Percentiles rank a stretch among this genome's conserved stretches.
phyloP scores from a whole-genome alignment of 2,113 vertebrate genomes.

The Indicator maculatus region DNA sequence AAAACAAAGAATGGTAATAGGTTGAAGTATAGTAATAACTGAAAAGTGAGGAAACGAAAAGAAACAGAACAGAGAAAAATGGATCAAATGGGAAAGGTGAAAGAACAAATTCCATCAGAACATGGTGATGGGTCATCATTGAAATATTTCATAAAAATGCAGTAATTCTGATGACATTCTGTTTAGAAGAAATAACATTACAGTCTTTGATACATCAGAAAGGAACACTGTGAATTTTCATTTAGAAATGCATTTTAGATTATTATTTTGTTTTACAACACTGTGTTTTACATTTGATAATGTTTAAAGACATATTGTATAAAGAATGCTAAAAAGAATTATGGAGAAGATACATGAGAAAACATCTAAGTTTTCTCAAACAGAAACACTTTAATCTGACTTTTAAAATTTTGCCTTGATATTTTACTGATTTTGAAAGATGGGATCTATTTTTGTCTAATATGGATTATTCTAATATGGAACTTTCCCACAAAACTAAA shows the following conservation, averaged over 20 bases:
- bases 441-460: background rate
- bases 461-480: background rate
- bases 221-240: background rate
- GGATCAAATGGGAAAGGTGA: background rate
- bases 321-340: background rate
- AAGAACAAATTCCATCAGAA: background rate
- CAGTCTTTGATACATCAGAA: background rate
- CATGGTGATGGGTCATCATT: background rate
- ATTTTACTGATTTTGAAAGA: background rate
- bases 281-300: background rate
- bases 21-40: background rate
- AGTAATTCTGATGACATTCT: background rate
- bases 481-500: background rate
- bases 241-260: background rate
- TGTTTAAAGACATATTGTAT: background rate
- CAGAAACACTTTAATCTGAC: background rate
- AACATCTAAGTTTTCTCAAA: background rate
- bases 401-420: background rate
- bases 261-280: background rate
- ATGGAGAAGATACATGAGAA: background rate
- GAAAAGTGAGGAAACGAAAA: background rate
- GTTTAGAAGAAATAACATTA: background rate
- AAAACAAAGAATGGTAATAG: background rate
- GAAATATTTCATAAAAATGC: background rate
- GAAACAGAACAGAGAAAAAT: background rate